These are phyloP conservation scores for Mastigias papua DNA, from an alignment of 30 jellyfish, hydroid and myxozoan genomes.

Conservation along the genomic window DNA sequence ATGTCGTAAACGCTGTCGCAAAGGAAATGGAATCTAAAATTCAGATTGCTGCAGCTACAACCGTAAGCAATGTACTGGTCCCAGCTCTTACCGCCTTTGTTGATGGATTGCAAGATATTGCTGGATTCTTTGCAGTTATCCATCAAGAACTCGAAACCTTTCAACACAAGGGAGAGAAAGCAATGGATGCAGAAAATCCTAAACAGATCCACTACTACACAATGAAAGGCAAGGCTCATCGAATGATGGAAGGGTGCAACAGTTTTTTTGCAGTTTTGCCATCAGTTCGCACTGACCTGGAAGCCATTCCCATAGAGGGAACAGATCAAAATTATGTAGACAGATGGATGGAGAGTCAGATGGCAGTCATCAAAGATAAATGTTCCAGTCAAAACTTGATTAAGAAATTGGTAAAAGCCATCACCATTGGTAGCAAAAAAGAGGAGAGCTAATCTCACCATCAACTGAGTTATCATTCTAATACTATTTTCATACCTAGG, in stretches of 20 bases:
- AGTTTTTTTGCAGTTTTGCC: slow-evolving; percentile 11
- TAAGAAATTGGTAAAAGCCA: not conserved
- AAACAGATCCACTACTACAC: slow-evolving; percentile 20
- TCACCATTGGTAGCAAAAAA: no score
- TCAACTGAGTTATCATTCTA: no score
- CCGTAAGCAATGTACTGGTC: slow-evolving; percentile 2
- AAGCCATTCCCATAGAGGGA: slow-evolving; percentile 27
- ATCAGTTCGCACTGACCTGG: not conserved
- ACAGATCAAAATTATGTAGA: slow-evolving; percentile 24
- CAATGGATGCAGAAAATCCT: slow-evolving; percentile 5
- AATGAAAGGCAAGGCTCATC: slow-evolving; percentile 21
- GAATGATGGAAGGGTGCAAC: not conserved
- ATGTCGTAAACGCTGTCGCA: not conserved
- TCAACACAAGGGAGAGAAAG: slow-evolving; percentile 6
- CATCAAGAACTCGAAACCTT: slow-evolving; percentile 11
- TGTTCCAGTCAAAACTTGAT: not conserved
- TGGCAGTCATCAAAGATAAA: not conserved
- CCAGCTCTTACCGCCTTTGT: slow-evolving; percentile 36
- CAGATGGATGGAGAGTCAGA: slow-evolving; percentile 12
- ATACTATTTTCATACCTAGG: no score
- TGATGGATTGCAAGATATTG: slow-evolving; percentile 14
- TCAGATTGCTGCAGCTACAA: not conserved
- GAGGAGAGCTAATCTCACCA: no score
- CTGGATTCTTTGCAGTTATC: slow-evolving; percentile 32
- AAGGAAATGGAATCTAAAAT: not conserved